phyloP scores from a whole-genome alignment of 2,888 invertebrate species.

The Drosophila testacea region DNA sequence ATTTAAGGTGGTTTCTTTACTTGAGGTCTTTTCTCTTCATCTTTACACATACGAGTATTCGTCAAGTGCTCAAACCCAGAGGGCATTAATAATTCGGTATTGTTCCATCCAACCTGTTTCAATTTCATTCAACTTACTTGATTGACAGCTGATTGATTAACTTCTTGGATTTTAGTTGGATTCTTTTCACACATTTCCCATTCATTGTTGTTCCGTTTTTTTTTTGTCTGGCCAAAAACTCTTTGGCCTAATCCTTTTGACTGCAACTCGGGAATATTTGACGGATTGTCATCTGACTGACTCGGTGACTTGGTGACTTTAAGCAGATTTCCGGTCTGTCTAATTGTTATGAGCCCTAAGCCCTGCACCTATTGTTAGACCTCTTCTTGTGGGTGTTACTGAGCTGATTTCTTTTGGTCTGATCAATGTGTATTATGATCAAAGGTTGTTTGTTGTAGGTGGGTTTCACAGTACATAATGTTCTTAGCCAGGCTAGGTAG shows the following conservation, averaged over 20 bases:
- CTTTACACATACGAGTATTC: neutral
- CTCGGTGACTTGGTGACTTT: constrained; percentile 38
- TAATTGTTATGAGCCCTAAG: constrained; percentile 62
- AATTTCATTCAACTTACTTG: constrained; percentile 67
- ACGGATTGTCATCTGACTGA: constrained; percentile 69
- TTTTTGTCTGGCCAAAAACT: constrained; percentile 52
- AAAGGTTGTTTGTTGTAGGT: constrained; percentile 12
- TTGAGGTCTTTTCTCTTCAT: constrained; percentile 10
- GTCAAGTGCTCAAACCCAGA: constrained; percentile 32
- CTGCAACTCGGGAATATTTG: constrained; percentile 55
- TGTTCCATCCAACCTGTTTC: constrained; percentile 69
- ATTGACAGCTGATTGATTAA: constrained; percentile 80
- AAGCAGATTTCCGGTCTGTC: constrained; percentile 76
- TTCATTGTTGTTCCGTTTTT: constrained; percentile 62
- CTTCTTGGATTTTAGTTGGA: constrained; percentile 57
- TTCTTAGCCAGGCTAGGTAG: constrained; percentile 1
- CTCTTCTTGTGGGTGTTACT: constrained; percentile 54
- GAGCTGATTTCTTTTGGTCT: constrained; percentile 35
- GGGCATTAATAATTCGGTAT: constrained; percentile 67
- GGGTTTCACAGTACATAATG: constrained; percentile 13
- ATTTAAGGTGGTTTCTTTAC: constrained; percentile 17
- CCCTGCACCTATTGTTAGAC: constrained; percentile 48
- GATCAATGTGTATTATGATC: constrained; percentile 21
- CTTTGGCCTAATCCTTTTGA: constrained; percentile 76
- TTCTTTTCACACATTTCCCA: constrained; percentile 71